Conservation (phyloP, 2,113 vertebrate genomes). For the Edolisoma coerulescens region DNA sequence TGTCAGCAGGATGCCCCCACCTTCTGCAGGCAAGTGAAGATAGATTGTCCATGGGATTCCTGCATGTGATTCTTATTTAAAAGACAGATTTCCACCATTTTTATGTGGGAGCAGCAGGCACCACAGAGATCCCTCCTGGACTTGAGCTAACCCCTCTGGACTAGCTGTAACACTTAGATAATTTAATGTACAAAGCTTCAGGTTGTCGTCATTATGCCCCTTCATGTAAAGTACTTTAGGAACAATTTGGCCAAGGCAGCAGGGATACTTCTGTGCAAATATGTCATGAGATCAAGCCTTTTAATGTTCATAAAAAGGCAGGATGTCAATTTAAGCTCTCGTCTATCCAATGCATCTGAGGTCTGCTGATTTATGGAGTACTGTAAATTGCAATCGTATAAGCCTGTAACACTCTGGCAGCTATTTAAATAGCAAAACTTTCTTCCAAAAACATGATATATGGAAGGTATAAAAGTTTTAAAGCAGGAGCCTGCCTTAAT, state of each 20-base stretch:
- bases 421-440: slow-evolving; percentile 71
- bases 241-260: slow-evolving; percentile 16
- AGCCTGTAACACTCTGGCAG: slow-evolving; percentile 61
- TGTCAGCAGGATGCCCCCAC: background rate
- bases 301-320: slow-evolving; percentile 61
- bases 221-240: background rate
- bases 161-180: background rate
- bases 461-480: slow-evolving; percentile 61
- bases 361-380: slow-evolving; percentile 69
- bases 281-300: slow-evolving; percentile 48
- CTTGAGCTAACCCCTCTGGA: background rate
- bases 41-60: background rate
- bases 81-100: background rate
- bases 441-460: slow-evolving; percentile 65
- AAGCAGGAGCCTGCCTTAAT: slow-evolving; percentile 49
- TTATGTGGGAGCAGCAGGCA: background rate
- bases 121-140: background rate
- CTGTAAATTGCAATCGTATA: slow-evolving; percentile 61
- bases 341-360: slow-evolving; percentile 43
- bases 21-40: background rate
- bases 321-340: slow-evolving; percentile 62
- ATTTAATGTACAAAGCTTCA: background rate
- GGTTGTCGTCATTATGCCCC: background rate
- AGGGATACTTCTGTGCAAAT: slow-evolving; percentile 21
- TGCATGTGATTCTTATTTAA: background rate